Evolutionary conservation across 2,888 invertebrate species (phyloP), one percentile per base, ranked within the genome.

Genomic region (Brachyptera risi): DNA sequence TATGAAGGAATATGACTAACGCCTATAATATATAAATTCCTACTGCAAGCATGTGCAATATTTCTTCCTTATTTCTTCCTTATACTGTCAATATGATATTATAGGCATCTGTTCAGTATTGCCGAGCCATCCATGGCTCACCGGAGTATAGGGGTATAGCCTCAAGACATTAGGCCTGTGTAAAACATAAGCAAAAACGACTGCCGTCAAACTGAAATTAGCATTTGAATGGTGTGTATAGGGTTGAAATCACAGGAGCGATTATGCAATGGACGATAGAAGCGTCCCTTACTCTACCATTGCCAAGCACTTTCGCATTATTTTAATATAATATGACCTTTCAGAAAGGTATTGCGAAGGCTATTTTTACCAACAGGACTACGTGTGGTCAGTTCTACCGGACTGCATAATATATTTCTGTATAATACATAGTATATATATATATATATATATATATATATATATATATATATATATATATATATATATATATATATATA

Each of bases 151-250:
- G 31, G 31, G 47, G 51, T 31, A 31, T 37, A 35, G 54, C 54
- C 54, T 54, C n/a, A 35, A 54, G 54, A 54, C 35, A 54, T 54
- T 47, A 7, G n/a, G n/a, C n/a, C n/a, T n/a, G n/a, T n/a, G 19
- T 17, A 54, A 54, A 15, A 54, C 54, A 54, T 37, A 37, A 21
- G 54, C 54, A 54, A 54, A 54, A 54, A 54, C 21, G 19, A 19
- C 13, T 21, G 37, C 23, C 35, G 54, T 15, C 21, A 13, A n/a
- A 19, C 7, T 21, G 47, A n/a, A 24, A 54, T 54, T 54, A 54
- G 35, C 54, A 54, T 54, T 9, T 37, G 54, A 54, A 54, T 17
- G 37, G 35, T 54, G 13, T 3, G 31, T 35, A 17, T 26, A 15
- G 21, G 35, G 51, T 21, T 47, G 23, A n/a, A 47, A 47, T 21